Percentiles rank a stretch among this genome's conserved stretches.
phyloP scores from a whole-genome alignment of 2,113 vertebrate genomes.

The Ramphastos sulfuratus region DNA sequence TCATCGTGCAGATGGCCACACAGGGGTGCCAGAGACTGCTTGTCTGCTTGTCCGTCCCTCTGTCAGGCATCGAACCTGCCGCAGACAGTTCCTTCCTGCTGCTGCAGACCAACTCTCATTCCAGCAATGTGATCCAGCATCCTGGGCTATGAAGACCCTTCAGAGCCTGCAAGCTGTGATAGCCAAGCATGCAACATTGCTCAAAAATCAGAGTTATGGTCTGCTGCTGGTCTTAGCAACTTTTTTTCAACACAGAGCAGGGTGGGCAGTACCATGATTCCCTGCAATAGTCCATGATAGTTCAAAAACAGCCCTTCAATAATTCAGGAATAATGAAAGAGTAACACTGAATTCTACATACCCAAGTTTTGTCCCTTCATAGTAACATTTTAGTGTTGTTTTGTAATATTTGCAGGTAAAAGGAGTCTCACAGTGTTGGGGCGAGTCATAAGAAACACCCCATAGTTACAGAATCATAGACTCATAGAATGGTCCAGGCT shows the following conservation, averaged over 20 bases:
- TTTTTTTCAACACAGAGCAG: accelerated
- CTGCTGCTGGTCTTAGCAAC: accelerated
- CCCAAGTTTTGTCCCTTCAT: not conserved
- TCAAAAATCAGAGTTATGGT: accelerated
- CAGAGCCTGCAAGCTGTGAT: not conserved
- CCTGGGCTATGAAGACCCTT: not conserved
- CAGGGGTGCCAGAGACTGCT: constrained; percentile 48
- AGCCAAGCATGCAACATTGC: accelerated
- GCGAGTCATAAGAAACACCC: not conserved
- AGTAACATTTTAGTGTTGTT: not conserved
- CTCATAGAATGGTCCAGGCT: too few species aligned
- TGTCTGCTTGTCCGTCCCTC: not conserved
- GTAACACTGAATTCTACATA: not conserved
- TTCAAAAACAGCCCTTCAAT: not conserved
- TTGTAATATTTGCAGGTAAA: not conserved
- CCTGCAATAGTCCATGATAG: accelerated
- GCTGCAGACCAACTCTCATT: not conserved
- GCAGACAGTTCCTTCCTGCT: accelerated
- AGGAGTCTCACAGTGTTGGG: not conserved
- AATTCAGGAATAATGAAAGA: not conserved
- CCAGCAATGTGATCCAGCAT: accelerated
- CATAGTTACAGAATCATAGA: not conserved
- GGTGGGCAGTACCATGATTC: accelerated
- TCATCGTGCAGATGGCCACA: constrained; percentile 26
- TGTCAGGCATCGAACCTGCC: too few species aligned